Conservation (phyloP, 2,888 invertebrate genomes). For the Lomographa bimaculata region DNA sequence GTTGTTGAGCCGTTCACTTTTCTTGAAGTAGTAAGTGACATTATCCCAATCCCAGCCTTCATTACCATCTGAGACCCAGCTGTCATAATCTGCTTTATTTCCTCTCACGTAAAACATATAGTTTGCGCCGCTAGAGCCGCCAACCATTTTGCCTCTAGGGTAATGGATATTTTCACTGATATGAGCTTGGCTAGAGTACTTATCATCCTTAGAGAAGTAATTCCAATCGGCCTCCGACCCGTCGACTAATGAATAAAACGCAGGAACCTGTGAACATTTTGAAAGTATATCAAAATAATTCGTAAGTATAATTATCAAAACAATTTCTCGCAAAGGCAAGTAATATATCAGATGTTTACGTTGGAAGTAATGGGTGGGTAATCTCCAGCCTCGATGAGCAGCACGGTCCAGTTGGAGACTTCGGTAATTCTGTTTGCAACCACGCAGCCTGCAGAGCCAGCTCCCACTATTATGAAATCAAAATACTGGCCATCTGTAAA, state of each 20-base stretch:
- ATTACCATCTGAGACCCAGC: constrained; percentile 40
- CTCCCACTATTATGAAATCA: no score
- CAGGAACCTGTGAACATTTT: no score
- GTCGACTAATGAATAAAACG: no score
- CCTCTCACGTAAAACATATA: constrained; percentile 32
- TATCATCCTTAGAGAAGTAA: constrained; percentile 29
- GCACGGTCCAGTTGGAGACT: constrained; percentile 16
- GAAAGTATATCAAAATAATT: no score
- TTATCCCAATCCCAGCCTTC: constrained; percentile 44
- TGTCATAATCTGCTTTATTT: constrained; percentile 40
- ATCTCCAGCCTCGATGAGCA: constrained; percentile 22
- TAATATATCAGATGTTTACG: no score
- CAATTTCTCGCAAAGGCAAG: no score
- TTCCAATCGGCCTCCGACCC: constrained; percentile 30
- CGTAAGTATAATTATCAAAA: no score
- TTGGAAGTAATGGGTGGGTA: no score
- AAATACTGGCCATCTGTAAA: no score
- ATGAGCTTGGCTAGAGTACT: constrained; percentile 18
- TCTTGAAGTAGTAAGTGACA: no score
- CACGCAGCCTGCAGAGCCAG: constrained; percentile 1
- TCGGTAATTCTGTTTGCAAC: constrained; percentile 24
- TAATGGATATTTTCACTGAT: constrained; percentile 25
- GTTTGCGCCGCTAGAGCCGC: constrained; percentile 33
- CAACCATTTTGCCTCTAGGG: constrained; percentile 35
- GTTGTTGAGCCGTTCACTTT: constrained; percentile 23